Percentiles rank a stretch among this genome's conserved stretches.
Conservation (phyloP, 2,113 vertebrate species). For the Cyanoliseus patagonus region DNA sequence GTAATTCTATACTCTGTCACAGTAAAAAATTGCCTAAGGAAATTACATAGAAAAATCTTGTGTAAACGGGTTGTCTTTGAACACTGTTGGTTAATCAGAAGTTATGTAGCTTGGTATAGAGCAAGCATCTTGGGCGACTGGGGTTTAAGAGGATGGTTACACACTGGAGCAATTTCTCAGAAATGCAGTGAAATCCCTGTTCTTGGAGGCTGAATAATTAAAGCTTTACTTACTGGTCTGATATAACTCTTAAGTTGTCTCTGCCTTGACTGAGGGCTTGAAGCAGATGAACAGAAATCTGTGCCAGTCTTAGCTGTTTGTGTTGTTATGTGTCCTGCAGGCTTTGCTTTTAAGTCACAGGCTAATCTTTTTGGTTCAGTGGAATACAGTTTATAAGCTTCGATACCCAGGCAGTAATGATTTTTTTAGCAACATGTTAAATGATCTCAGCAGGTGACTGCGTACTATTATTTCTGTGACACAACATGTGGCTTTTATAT, state of each 20-base stretch:
- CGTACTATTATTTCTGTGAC: background rate
- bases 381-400: background rate
- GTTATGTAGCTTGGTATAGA: background rate
- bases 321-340: background rate
- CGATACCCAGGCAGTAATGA: background rate
- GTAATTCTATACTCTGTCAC: background rate
- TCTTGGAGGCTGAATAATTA: background rate
- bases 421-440: background rate
- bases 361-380: background rate
- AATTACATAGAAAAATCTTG: background rate
- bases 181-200: background rate
- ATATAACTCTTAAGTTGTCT: background rate
- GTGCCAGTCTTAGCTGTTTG: background rate
- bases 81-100: background rate
- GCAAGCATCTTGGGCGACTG: background rate
- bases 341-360: background rate
- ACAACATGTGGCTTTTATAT: background rate
- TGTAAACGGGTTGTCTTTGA: background rate
- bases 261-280: background rate
- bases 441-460: background rate
- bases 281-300: background rate
- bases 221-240: background rate
- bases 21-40: background rate
- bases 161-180: background rate
- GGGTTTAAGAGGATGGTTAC: background rate